A percentile compares a stretch with the other conserved stretches of the same genome.
Evolutionary conservation across 37 sponge, comb jelly and placozoan genomes (phyloP).

Genomic region (Spongilla lacustris): DNA sequence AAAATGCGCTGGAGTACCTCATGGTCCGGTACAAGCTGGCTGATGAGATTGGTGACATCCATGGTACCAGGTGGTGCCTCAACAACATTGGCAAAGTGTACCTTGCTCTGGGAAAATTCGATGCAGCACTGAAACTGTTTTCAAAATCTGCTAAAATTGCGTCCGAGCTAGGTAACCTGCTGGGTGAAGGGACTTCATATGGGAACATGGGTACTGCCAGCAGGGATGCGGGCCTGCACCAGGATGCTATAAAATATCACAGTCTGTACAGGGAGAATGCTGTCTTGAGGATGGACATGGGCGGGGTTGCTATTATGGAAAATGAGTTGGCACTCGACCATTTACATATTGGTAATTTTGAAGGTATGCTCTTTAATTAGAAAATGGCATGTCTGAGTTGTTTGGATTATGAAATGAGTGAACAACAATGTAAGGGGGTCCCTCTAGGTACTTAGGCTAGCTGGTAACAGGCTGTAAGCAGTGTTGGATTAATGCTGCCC

Average conservation of each 20-base stretch:
- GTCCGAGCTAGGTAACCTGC: constrained; percentile 11
- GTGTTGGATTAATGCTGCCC: too few species aligned
- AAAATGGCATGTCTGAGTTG: too few species aligned
- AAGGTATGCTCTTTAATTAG: background rate
- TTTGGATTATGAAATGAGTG: too few species aligned
- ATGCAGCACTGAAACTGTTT: constrained; percentile 17
- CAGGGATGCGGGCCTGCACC: constrained; percentile 27
- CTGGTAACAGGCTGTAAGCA: too few species aligned
- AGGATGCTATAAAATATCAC: constrained; percentile 59
- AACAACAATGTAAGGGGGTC: too few species aligned
- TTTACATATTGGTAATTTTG: constrained; percentile 10
- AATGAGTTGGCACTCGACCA: constrained; percentile 52
- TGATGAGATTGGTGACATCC: constrained; percentile 18
- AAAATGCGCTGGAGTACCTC: constrained; percentile 47
- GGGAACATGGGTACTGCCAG: constrained; percentile 55
- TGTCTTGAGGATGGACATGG: constrained; percentile 32
- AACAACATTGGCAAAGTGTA: constrained; percentile 63
- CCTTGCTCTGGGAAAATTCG: background rate
- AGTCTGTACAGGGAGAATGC: constrained; percentile 50
- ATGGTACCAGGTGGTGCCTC: constrained; percentile 46
- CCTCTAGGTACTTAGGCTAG: too few species aligned
- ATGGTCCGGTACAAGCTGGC: constrained; percentile 12
- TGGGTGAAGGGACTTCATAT: constrained; percentile 53
- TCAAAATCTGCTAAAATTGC: constrained; percentile 25
- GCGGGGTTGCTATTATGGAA: constrained; percentile 38